These are phyloP conservation scores for Neodon shergylaensis DNA, from an alignment of 2,113 vertebrate genomes.

Conservation along the genomic window DNA sequence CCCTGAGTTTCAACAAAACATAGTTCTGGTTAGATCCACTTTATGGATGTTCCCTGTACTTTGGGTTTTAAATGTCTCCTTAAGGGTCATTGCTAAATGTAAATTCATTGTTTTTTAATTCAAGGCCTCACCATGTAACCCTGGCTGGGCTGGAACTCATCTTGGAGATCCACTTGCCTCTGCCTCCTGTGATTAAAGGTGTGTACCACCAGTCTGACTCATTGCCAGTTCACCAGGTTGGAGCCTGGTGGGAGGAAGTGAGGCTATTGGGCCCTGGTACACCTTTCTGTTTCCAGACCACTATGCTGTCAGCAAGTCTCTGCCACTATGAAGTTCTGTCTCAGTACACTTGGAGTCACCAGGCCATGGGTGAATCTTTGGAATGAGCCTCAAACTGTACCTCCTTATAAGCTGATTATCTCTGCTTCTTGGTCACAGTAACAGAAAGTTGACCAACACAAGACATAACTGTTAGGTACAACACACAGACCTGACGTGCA, in stretches of 20 bases:
- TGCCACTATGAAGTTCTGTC: not conserved
- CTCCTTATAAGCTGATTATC: not conserved
- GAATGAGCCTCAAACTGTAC: not conserved
- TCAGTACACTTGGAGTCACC: not conserved
- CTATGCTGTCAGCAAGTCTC: not conserved
- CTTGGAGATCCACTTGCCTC: not conserved
- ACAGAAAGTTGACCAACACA: too few species aligned
- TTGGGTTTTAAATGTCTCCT: not conserved
- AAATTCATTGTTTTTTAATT: not conserved
- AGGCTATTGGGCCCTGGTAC: not conserved
- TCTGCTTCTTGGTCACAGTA: too few species aligned
- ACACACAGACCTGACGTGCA: not conserved
- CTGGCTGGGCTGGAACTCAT: not conserved
- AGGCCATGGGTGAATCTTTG: not conserved
- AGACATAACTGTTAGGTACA: not conserved
- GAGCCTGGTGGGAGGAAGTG: not conserved
- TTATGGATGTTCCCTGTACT: not conserved
- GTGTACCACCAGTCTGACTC: not conserved
- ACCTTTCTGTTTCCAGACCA: not conserved
- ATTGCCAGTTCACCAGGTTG: not conserved
- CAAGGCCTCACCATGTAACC: not conserved
- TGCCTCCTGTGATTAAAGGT: not conserved
- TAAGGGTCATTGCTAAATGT: not conserved
- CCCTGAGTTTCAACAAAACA: not conserved
- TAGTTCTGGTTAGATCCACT: not conserved